Evolutionary conservation across 1,140 invertebrate species (phyloP), one percentile per base, ranked within the genome.

Genomic region (Vollenhovia emeryi): DNA sequence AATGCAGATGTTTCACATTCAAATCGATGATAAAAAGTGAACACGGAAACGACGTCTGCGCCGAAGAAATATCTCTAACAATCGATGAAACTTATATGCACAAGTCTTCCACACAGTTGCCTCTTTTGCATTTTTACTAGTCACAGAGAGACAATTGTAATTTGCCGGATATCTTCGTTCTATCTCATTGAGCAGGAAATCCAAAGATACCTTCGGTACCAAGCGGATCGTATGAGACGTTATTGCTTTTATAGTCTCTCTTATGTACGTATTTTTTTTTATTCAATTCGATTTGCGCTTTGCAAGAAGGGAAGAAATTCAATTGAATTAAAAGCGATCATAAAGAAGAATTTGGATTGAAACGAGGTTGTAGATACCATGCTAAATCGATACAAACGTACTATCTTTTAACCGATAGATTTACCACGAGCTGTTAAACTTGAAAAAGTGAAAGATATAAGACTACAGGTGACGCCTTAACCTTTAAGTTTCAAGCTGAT

Each of bases 21-120:
- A 24, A 21, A 36, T 15, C 27, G 43, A 79, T 64, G 40, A 68
- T 21, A 36, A 15, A 45, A 36, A 79, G 36, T 78, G n/a, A 78
- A 78, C 45, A 36, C 18, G n/a, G 52, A 59, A 64, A 57, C 30
- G 60, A 64, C n/a, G 33, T 78, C 4, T 48, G 7, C 36, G 9
- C 9, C 48, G 36, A 66, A 68, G 60, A 79, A 64, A 68, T 24
- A 79, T 24, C 48, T 68, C 5, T 27, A 9, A 33, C 60, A 50
- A 9, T 66, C 24, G 59, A 91, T 87, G 73, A 78, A 73, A 15
- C 36, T 18, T 40, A 13, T 18, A 92, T 89, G 91, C 92, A 91
- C 91, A 89, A 90, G 91, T 92, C 73, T 55, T 79, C 91, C 89
- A 92, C 92, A 87, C 91, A 88, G 84, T 86, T 87, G 79, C 84